Conservation (phyloP, 2,113 vertebrate genomes). For the Etheostoma cragini region DNA sequence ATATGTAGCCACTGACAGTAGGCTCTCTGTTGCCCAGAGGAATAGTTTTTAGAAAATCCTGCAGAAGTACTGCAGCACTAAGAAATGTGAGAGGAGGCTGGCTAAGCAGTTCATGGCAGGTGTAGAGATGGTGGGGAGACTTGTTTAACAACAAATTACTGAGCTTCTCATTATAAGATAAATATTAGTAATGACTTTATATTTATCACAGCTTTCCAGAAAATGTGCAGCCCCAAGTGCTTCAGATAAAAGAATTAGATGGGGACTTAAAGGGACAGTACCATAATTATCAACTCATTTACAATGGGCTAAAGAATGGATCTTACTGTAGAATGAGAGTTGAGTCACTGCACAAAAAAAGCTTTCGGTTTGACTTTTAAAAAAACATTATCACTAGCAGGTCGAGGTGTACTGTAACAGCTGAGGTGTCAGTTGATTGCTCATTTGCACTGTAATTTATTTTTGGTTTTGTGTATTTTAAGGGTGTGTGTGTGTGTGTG, state of each 20-base stretch:
- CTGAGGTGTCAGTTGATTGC: background rate
- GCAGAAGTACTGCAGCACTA: conserved; percentile 21
- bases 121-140: background rate
- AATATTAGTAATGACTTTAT: conserved; percentile 11
- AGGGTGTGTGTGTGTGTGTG: conserved; percentile 21
- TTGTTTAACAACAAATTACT: conserved; percentile 28
- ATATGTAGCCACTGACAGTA: conserved; percentile 58
- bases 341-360: background rate
- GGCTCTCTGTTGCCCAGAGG: conserved; percentile 47
- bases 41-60: conserved; percentile 44
- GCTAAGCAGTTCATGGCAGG: conserved; percentile 43
- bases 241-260: conserved; percentile 15
- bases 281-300: background rate
- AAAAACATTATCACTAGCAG: background rate
- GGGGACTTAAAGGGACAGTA: background rate
- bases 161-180: background rate
- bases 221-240: conserved; percentile 10
- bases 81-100: conserved; percentile 43
- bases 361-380: background rate
- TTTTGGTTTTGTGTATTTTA: background rate
- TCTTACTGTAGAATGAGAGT: background rate
- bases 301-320: background rate
- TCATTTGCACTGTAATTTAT: background rate
- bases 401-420: background rate
- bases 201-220: background rate